Evolutionary conservation across 2,797 vertebrate genomes (phyloP).

Genomic region (Sphaeramia orbicularis): DNA sequence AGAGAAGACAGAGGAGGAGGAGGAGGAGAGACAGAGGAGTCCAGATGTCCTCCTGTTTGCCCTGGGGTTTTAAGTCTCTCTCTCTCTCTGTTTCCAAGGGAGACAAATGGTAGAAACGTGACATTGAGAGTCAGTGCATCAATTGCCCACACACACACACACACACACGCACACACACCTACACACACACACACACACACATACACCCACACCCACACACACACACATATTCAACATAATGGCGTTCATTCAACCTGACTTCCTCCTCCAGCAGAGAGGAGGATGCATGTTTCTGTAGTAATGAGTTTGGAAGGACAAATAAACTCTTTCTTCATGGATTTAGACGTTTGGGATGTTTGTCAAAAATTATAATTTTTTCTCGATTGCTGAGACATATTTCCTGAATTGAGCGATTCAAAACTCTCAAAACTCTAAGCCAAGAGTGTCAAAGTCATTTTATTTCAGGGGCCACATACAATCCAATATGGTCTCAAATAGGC

Average conservation of each 20-base stretch:
- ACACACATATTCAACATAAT: constrained; percentile 31
- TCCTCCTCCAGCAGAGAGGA: constrained; percentile 37
- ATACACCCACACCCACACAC: constrained; percentile 3
- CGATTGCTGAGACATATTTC: too few species aligned
- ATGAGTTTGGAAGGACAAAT: constrained; percentile 30
- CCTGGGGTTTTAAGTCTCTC: constrained; percentile 67
- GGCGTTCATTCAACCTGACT: constrained; percentile 42
- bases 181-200: constrained; percentile 27
- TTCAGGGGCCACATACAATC: too few species aligned
- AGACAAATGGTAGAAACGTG: constrained; percentile 81
- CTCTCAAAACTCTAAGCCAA: too few species aligned
- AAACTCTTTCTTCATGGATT: constrained; percentile 4
- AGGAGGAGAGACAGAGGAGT: constrained; percentile 34
- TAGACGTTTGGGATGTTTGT: neutral
- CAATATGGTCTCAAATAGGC: too few species aligned
- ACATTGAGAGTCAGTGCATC: constrained; percentile 60
- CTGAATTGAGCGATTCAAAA: too few species aligned
- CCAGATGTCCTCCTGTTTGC: constrained; percentile 79
- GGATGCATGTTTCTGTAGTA: constrained; percentile 19
- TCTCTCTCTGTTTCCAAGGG: constrained; percentile 70
- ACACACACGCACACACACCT: constrained; percentile 30
- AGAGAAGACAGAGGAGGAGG: neutral
- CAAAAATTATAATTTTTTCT: too few species aligned
- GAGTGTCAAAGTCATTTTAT: too few species aligned
- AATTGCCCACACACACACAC: constrained; percentile 19